Evolutionary conservation across 2,113 vertebrate genomes (phyloP).

Genomic region (Mesocricetus auratus): DNA sequence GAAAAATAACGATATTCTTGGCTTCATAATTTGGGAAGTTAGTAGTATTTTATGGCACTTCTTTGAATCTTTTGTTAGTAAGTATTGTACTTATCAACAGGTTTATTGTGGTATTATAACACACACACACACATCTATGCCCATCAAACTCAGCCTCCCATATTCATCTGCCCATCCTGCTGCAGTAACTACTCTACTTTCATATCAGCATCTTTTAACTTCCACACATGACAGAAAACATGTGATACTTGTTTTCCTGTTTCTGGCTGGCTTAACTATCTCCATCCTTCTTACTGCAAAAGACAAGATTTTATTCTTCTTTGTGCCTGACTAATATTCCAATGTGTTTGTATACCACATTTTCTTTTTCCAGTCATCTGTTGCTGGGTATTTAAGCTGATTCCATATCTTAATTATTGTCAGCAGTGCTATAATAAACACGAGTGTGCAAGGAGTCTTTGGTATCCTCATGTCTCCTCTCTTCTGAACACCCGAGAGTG

Average conservation of each 20-base stretch:
- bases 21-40: neutral
- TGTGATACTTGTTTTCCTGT: neutral
- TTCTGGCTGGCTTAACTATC: neutral
- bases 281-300: neutral
- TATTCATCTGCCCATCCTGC: no score
- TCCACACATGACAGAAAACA: neutral
- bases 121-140: neutral
- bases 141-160: neutral
- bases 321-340: neutral
- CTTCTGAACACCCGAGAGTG: neutral
- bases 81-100: neutral
- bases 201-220: neutral
- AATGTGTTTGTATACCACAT: neutral
- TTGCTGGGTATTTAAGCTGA: neutral
- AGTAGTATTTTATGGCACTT: neutral
- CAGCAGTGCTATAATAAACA: neutral
- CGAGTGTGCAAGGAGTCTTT: neutral
- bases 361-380: neutral
- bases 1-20: neutral
- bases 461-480: neutral
- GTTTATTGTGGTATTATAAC: neutral
- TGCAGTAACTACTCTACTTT: neutral
- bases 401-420: neutral
- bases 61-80: neutral
- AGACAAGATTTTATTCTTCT: neutral